Base-by-base conservation (phyloP, 2,113 vertebrate species). In the Xiphias gladius region DNA sequence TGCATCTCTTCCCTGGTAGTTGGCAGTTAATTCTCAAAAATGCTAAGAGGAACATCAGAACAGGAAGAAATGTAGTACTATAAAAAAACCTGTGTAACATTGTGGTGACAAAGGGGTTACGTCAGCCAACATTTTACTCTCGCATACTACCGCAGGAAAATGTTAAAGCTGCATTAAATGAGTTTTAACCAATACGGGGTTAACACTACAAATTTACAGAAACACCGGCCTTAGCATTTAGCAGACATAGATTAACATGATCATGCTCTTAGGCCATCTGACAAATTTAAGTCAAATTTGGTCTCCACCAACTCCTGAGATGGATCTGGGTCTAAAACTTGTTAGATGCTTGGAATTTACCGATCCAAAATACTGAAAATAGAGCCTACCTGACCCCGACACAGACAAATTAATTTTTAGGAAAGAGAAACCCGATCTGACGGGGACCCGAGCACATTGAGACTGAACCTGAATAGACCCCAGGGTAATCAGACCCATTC, bases 1-100 rank as follows among this genome's bases (percentile, higher is more conserved):
- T 64, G 65, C 28, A 39, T 62, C 66, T 73, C 57, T 13, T 84
- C 43, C 16, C 58, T 26, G 26, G 19, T 75, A 55, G 70, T 79
- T 59, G 79, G 65, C 63, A 69, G 67, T 79, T 86, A 52, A 61
- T 67, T 76, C 37, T 73, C 20, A 62, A 73, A 84, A 84, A 88
- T 30, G 58, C 66, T 86, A 50, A 2, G 37, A 20, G 82, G 46
- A 48, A 63, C 13, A 0, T 65, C 41, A 16, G 41, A 54, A 19
- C 20, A 50, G 35, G 12, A 50, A 7, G 32, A 41, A 59, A 65
- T 39, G 43, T 11, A 24, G 63, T 78, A 59, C 26, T 43, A 11
- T 69, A 39, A 72, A 30, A 48, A 75, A 71, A 50, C n/a, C n/a
- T 9, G 19, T 55, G 32, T 48, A 17, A 24, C 3, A 26, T 48